Percentiles rank a stretch among this genome's conserved stretches.
These are phyloP conservation scores for Holacanthella duospinosa DNA, from an alignment of 2,888 invertebrate genomes.

Conservation along the genomic window DNA sequence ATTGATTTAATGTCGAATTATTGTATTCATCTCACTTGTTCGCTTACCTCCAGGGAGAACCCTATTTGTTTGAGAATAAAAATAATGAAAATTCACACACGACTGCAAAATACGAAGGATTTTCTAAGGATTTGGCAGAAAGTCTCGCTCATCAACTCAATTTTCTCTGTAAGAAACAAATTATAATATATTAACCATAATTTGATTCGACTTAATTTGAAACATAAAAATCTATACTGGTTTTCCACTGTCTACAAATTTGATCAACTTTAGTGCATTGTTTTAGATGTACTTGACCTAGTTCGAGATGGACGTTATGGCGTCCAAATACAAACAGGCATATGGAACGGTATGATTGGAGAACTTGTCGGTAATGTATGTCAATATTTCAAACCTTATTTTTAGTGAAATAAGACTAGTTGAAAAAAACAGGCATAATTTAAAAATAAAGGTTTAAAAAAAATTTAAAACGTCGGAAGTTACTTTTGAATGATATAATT, in stretches of 20 bases:
- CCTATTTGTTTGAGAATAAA: not conserved
- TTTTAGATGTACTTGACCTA: not conserved
- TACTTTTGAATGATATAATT: constrained; percentile 6
- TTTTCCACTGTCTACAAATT: not conserved
- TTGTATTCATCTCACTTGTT: no score
- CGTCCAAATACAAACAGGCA: constrained; percentile 43
- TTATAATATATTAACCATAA: not conserved
- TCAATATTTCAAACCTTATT: no score
- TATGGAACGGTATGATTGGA: constrained; percentile 80
- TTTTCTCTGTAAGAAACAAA: constrained; percentile 25
- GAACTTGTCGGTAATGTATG: constrained; percentile 74
- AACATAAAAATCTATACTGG: not conserved
- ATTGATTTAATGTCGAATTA: not conserved
- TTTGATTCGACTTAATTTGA: not conserved
- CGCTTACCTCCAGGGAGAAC: not conserved
- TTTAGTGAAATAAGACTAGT: no score
- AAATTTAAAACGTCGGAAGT: no score
- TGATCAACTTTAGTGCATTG: not conserved
- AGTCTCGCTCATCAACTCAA: constrained; percentile 50
- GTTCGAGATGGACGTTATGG: constrained; percentile 6
- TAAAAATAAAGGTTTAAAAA: no score
- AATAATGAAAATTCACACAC: not conserved
- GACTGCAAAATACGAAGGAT: constrained; percentile 68
- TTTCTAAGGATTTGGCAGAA: constrained; percentile 82
- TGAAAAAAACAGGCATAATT: no score